A percentile compares a stretch with the other conserved stretches of the same genome.
These are phyloP conservation scores for Pterocles orientalis DNA, from an alignment of 2,113 vertebrate genomes.

Conservation along the genomic window DNA sequence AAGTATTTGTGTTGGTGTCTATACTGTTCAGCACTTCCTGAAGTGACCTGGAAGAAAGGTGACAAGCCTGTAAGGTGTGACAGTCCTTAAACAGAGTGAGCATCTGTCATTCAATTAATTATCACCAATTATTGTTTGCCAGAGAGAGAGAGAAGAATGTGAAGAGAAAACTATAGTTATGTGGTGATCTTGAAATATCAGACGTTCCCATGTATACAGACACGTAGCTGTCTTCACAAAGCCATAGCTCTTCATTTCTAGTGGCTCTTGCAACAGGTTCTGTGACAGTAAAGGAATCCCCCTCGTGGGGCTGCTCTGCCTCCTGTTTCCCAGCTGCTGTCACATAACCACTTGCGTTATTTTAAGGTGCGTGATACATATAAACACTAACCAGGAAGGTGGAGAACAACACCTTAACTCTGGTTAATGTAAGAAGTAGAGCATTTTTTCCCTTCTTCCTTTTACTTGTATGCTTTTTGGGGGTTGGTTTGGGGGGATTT, in stretches of 20 bases:
- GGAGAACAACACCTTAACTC: background rate
- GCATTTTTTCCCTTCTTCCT: background rate
- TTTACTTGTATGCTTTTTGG: background rate
- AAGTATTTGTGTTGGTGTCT: background rate
- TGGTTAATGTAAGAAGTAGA: background rate
- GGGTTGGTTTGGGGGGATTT: background rate
- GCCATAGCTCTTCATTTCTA: background rate
- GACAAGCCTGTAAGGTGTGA: background rate
- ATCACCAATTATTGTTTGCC: background rate
- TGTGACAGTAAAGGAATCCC: background rate
- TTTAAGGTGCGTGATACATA: rapidly evolving
- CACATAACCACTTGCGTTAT: background rate
- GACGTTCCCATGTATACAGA: background rate
- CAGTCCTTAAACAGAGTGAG: background rate
- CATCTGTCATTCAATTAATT: background rate
- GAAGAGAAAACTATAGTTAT: background rate
- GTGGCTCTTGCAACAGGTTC: background rate
- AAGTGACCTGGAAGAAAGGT: background rate
- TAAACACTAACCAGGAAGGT: background rate
- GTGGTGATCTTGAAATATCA: background rate
- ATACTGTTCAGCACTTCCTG: background rate
- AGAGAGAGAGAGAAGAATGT: background rate
- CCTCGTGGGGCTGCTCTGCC: background rate
- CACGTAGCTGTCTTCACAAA: background rate
- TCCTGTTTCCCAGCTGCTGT: background rate